phyloP scores from a whole-genome alignment of 2,797 vertebrate genomes.

The Arnoldichthys spilopterus region DNA sequence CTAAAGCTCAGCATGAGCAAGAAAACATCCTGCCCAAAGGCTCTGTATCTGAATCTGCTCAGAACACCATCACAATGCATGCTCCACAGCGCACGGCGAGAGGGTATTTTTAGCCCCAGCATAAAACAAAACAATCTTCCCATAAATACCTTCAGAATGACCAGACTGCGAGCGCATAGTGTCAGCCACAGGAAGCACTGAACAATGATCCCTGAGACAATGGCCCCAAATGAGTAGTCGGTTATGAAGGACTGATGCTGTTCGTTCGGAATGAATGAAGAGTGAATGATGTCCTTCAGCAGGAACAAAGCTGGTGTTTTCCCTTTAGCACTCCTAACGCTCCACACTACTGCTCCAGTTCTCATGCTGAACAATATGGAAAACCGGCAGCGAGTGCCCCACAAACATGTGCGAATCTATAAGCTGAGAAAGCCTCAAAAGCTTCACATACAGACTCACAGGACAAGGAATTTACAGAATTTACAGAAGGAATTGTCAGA shows the following conservation, averaged over 20 bases:
- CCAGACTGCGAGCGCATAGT: slow-evolving; percentile 21
- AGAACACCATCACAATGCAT: slow-evolving; percentile 30
- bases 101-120: slow-evolving; percentile 71
- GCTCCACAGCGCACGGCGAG: background rate
- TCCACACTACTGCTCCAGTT: slow-evolving; percentile 21
- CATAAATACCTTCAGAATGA: slow-evolving; percentile 54
- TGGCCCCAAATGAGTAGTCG: slow-evolving; percentile 32
- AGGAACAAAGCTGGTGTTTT: slow-evolving; percentile 28
- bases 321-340: slow-evolving; percentile 3
- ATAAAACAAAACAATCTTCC: slow-evolving; percentile 69
- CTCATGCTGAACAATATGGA: slow-evolving; percentile 9
- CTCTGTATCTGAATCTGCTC: slow-evolving; percentile 31
- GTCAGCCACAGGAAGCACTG: slow-evolving; percentile 40
- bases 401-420: background rate
- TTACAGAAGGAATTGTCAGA: background rate
- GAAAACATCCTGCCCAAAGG: slow-evolving; percentile 32
- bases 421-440: background rate
- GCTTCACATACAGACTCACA: background rate
- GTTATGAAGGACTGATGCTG: slow-evolving; percentile 37
- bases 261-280: slow-evolving; percentile 28
- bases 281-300: slow-evolving; percentile 26
- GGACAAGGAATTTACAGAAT: background rate
- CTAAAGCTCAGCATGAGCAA: slow-evolving; percentile 7
- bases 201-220: slow-evolving; percentile 56
- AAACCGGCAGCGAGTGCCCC: no score